Conservation (phyloP, 2,888 invertebrate species). For the Macrosiphum euphorbiae region DNA sequence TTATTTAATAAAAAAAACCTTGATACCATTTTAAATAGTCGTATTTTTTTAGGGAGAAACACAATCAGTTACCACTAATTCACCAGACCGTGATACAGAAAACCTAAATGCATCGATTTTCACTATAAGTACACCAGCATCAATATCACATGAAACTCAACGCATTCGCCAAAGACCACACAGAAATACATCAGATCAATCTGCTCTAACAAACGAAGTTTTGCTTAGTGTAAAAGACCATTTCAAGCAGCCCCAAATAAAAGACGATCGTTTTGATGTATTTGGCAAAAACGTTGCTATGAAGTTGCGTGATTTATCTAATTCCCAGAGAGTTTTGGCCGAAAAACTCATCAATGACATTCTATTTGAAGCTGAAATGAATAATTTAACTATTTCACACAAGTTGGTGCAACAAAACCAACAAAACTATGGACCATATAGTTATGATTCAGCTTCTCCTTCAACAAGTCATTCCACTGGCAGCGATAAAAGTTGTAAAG, state of each 20-base stretch:
- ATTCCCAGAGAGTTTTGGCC: not conserved
- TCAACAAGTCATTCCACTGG: constrained; percentile 13
- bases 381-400: constrained; percentile 4
- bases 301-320: constrained; percentile 9
- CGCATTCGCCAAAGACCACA: constrained; percentile 16
- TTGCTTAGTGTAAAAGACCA: constrained; percentile 18
- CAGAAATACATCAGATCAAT: not conserved
- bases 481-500: not conserved
- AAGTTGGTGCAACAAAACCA: constrained; percentile 11
- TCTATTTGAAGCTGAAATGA: constrained; percentile 8
- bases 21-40: too few relatives aligned
- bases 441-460: constrained; percentile 18
- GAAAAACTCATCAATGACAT: constrained; percentile 14
- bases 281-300: constrained; percentile 5
- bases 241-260: constrained; percentile 7
- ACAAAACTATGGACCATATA: not conserved
- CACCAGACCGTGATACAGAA: too few relatives aligned
- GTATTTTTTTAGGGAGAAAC: too few relatives aligned
- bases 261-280: constrained; percentile 1
- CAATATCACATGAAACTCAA: constrained; percentile 7
- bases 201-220: constrained; percentile 2
- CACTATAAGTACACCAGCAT: not conserved
- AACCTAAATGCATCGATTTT: too few relatives aligned
- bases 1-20: too few relatives aligned
- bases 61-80: too few relatives aligned